Conservation (phyloP, 1,140 invertebrate genomes). For the Psilanteris sp. region DNA sequence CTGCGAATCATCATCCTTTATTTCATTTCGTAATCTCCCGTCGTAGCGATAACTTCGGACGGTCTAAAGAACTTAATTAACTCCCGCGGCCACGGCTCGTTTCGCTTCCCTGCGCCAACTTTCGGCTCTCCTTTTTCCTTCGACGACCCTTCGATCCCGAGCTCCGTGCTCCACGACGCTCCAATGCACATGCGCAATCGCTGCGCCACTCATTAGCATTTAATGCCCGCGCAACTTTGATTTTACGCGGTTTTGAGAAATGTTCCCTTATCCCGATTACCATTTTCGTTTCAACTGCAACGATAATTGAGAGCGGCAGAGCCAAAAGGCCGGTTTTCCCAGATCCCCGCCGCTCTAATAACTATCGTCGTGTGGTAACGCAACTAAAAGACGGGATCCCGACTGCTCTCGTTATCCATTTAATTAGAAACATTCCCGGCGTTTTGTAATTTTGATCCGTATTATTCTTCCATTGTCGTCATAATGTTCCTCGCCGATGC, state of each 20-base stretch:
- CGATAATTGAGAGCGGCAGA: constrained; percentile 31
- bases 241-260: constrained; percentile 51
- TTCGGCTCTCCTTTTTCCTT: constrained; percentile 41
- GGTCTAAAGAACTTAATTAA: constrained; percentile 65
- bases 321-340: not conserved
- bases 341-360: constrained; percentile 20
- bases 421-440: constrained; percentile 39
- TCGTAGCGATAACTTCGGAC: constrained; percentile 60
- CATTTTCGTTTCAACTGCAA: constrained; percentile 51
- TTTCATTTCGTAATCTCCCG: constrained; percentile 59
- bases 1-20: constrained; percentile 57
- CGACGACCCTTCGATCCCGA: constrained; percentile 50
- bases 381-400: constrained; percentile 26
- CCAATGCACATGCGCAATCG: constrained; percentile 39
- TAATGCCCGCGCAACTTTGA: constrained; percentile 48
- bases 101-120: constrained; percentile 41
- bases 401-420: constrained; percentile 39
- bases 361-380: constrained; percentile 30
- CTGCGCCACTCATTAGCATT: constrained; percentile 47
- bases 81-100: constrained; percentile 61
- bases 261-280: constrained; percentile 42
- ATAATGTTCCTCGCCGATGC: constrained; percentile 1
- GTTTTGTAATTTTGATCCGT: constrained; percentile 33
- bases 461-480: constrained; percentile 38
- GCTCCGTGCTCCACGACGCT: constrained; percentile 33